A percentile compares a stretch with the other conserved stretches of the same genome.
phyloP scores from a whole-genome alignment of 2,113 vertebrate genomes.

The Cisticola juncidis region DNA sequence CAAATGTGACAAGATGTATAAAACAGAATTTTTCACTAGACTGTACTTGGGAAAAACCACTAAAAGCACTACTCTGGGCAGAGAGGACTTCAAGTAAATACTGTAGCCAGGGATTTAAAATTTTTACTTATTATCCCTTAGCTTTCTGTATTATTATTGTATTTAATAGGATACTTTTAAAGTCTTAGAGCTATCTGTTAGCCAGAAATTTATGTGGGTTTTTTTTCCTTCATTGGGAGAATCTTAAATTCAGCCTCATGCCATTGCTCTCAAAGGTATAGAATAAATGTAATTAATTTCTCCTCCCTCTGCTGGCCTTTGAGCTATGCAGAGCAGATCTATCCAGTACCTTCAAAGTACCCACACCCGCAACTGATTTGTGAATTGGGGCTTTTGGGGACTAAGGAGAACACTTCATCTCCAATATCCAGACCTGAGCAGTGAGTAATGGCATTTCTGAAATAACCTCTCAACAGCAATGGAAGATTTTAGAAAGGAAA shows the following conservation, averaged over 20 bases:
- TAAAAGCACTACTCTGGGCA: neutral
- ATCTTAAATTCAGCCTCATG: neutral
- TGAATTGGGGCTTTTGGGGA: neutral
- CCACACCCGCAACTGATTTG: neutral
- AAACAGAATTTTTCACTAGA: neutral
- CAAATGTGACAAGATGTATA: neutral
- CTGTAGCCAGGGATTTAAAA: neutral
- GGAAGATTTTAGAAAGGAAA: neutral
- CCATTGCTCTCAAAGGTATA: neutral
- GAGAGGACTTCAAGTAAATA: neutral
- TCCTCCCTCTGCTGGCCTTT: neutral
- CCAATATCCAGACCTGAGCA: neutral
- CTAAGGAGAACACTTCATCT: neutral
- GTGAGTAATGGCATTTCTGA: neutral
- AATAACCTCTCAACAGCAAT: neutral
- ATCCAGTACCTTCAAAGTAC: neutral
- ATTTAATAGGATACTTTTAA: neutral
- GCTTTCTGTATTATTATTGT: neutral
- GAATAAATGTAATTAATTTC: neutral
- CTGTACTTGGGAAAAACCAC: neutral
- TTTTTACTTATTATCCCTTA: neutral
- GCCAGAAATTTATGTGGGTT: fast-evolving
- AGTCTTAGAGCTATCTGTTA: neutral
- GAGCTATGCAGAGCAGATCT: neutral
- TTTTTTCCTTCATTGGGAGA: neutral